A percentile compares a stretch with the other conserved stretches of the same genome.
phyloP scores from a whole-genome alignment of 2,888 invertebrate genomes.

The Julus scandinavius region DNA sequence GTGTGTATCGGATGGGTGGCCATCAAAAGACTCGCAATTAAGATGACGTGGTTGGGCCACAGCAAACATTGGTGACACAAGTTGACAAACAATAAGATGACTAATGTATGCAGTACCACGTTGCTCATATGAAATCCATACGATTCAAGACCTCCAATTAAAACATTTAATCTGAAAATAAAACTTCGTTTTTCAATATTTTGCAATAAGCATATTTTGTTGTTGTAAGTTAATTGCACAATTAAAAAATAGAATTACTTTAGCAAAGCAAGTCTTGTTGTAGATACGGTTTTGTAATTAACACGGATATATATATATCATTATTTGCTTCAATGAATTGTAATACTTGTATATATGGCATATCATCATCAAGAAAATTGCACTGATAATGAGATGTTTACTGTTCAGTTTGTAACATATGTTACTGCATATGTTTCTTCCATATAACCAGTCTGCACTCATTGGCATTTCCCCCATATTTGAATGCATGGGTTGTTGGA shows the following conservation, averaged over 20 bases:
- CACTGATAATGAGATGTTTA: neutral
- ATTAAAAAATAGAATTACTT: neutral
- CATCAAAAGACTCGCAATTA: slow-evolving; percentile 75
- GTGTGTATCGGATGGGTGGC: slow-evolving; percentile 89
- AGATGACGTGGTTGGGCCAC: slow-evolving; percentile 76
- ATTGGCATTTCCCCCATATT: neutral
- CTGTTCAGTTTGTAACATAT: neutral
- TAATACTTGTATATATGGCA: neutral
- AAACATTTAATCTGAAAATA: slow-evolving; percentile 78
- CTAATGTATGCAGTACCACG: slow-evolving; percentile 78
- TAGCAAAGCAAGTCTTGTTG: neutral
- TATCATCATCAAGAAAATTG: neutral
- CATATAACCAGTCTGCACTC: neutral
- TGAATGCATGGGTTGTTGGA: neutral
- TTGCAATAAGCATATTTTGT: no score
- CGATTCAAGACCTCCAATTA: slow-evolving; percentile 76
- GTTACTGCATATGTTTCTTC: neutral
- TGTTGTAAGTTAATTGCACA: neutral
- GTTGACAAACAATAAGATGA: slow-evolving; percentile 69
- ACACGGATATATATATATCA: no score
- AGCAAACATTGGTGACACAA: slow-evolving; percentile 64
- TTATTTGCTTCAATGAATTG: neutral
- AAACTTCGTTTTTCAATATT: neutral
- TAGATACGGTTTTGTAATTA: neutral
- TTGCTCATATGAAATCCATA: slow-evolving; percentile 85